These are phyloP conservation scores for Percopsis omiscomaycus DNA, from an alignment of 2,797 vertebrate genomes.

Conservation along the genomic window DNA sequence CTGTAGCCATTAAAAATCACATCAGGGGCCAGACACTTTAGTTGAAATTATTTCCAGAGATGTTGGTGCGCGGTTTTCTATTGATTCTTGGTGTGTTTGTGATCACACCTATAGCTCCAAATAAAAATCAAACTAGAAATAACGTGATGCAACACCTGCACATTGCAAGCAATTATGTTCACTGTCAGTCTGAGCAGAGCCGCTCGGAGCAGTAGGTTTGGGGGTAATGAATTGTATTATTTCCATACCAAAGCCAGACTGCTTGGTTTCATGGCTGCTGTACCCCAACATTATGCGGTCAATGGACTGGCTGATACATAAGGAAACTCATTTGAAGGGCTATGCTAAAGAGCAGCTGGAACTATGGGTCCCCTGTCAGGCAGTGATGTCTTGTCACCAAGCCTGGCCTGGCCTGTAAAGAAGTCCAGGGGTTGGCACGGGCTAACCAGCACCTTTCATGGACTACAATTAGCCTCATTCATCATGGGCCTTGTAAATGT, in stretches of 20 bases:
- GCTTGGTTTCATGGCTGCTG: conserved; percentile 33
- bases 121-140: conserved; percentile 64
- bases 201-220: conserved; percentile 45
- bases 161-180: conserved; percentile 61
- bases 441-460: conserved; percentile 29
- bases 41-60: conserved; percentile 70
- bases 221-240: conserved; percentile 47
- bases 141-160: conserved; percentile 60
- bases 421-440: conserved; percentile 31
- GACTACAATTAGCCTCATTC: conserved; percentile 44
- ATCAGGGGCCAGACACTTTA: conserved; percentile 38
- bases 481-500: conserved; percentile 64
- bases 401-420: conserved; percentile 36
- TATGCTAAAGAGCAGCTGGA: conserved; percentile 41
- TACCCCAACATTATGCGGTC: conserved; percentile 25
- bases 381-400: conserved; percentile 47
- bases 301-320: conserved; percentile 61
- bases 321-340: conserved; percentile 58
- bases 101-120: conserved; percentile 60
- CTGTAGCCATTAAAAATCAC: conserved; percentile 43
- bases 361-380: conserved; percentile 24
- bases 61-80: conserved; percentile 14
- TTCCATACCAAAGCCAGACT: conserved; percentile 61
- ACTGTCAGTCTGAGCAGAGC: conserved; percentile 45
- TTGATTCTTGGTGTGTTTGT: conserved; percentile 47